Conservation (phyloP, 2,888 invertebrate species). For the Lomographa bimaculata region DNA sequence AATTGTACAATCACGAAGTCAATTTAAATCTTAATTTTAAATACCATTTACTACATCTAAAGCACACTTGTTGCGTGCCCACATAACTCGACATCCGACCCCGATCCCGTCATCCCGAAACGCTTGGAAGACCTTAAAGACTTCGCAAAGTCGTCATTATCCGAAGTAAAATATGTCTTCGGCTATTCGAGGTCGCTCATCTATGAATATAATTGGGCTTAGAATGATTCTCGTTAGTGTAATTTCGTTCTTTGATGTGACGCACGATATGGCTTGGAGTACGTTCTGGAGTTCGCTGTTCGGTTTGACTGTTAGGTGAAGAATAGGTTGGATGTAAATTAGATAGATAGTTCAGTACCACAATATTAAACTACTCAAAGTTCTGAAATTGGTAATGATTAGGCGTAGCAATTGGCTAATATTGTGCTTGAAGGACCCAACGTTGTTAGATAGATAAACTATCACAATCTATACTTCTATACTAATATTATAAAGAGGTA, state of each 20-base stretch:
- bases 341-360: too few species aligned
- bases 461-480: too few species aligned
- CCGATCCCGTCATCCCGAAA: conserved; percentile 16
- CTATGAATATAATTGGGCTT: conserved; percentile 74
- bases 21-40: conserved; percentile 3
- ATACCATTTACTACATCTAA: conserved; percentile 17
- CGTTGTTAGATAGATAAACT: too few species aligned
- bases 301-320: conserved; percentile 14
- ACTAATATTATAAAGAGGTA: too few species aligned
- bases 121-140: conserved; percentile 33
- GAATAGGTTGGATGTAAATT: too few species aligned
- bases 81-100: conserved; percentile 14
- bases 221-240: conserved; percentile 56
- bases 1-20: too few species aligned
- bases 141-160: conserved; percentile 41
- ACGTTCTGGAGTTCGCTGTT: conserved; percentile 6
- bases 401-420: too few species aligned
- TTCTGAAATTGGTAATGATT: too few species aligned
- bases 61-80: conserved; percentile 33
- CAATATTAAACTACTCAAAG: too few species aligned
- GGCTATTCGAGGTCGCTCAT: conserved; percentile 56
- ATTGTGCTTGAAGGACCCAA: too few species aligned
- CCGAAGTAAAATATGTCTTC: conserved; percentile 42
- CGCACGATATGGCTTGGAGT: conserved; percentile 25
- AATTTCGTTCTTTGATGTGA: conserved; percentile 60